Percentiles rank a stretch among this genome's conserved stretches.
Conservation (phyloP, 2,888 invertebrate genomes). For the Lithophane semibrunnea region DNA sequence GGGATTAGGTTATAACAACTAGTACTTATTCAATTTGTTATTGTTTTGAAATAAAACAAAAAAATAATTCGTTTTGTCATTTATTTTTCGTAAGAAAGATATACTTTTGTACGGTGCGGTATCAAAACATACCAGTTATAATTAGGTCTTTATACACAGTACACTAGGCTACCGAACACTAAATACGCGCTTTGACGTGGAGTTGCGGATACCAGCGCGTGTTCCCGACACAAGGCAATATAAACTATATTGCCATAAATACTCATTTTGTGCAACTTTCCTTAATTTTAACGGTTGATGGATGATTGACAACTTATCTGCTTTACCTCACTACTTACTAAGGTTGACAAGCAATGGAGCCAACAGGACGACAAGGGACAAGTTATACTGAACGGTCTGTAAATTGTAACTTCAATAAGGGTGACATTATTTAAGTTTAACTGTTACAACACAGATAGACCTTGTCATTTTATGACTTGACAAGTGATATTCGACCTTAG, state of each 20-base stretch:
- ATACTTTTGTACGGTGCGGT: neutral
- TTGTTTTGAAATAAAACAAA: constrained; percentile 47
- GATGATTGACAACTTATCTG: neutral
- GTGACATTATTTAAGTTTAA: no score
- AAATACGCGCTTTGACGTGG: no score
- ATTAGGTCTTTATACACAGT: neutral
- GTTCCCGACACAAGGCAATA: neutral
- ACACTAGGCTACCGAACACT: no score
- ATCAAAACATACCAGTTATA: neutral
- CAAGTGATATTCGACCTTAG: neutral
- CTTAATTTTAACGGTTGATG: neutral
- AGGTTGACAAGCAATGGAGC: no score
- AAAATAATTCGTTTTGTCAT: neutral
- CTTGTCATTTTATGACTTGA: no score
- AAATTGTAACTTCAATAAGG: no score
- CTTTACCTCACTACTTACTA: neutral
- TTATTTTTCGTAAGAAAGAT: constrained; percentile 25
- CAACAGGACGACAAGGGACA: no score
- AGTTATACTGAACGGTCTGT: no score
- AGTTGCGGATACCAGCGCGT: no score
- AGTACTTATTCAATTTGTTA: constrained; percentile 23
- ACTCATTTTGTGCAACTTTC: neutral
- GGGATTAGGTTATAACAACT: neutral
- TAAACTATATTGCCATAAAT: neutral
- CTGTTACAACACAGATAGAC: no score